A percentile compares a stretch with the other conserved stretches of the same genome.
Conservation (phyloP, 2,888 invertebrate genomes). For the Nomada hirtipes region DNA sequence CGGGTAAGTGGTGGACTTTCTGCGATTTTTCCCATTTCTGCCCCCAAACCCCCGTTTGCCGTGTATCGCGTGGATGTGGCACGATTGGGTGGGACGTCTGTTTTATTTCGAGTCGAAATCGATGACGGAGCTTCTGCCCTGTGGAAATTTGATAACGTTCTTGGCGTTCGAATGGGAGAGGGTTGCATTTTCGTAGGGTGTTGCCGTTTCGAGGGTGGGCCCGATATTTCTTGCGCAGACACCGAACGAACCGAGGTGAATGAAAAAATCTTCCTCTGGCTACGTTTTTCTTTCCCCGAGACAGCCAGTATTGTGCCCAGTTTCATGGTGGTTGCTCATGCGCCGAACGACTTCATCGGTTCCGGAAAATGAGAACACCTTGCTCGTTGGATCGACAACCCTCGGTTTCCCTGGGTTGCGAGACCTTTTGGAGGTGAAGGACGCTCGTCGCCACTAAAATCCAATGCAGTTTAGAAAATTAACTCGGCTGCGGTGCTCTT, state of each 20-base stretch:
- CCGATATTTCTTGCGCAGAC: neutral
- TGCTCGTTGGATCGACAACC: constrained; percentile 70
- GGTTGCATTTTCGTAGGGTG: no score
- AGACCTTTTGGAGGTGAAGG: constrained; percentile 69
- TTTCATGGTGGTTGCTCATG: constrained; percentile 59
- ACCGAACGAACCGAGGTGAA: no score
- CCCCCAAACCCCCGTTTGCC: neutral
- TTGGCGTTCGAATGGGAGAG: neutral
- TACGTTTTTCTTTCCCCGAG: neutral
- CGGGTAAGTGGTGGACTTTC: constrained; percentile 58
- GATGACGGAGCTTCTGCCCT: no score
- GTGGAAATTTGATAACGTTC: neutral
- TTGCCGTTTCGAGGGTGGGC: no score
- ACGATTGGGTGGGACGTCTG: no score
- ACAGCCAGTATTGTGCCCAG: constrained; percentile 20
- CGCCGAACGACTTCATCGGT: constrained; percentile 55
- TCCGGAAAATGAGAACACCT: constrained; percentile 71
- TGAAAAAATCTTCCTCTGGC: neutral
- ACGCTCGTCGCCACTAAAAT: constrained; percentile 57
- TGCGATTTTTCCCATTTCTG: neutral
- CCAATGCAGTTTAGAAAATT: constrained; percentile 29
- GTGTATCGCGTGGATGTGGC: neutral
- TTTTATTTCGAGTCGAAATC: no score
- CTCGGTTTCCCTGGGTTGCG: constrained; percentile 67
- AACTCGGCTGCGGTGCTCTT: neutral